Conservation (phyloP, 2,888 invertebrate genomes). For the Campoplex capitator region DNA sequence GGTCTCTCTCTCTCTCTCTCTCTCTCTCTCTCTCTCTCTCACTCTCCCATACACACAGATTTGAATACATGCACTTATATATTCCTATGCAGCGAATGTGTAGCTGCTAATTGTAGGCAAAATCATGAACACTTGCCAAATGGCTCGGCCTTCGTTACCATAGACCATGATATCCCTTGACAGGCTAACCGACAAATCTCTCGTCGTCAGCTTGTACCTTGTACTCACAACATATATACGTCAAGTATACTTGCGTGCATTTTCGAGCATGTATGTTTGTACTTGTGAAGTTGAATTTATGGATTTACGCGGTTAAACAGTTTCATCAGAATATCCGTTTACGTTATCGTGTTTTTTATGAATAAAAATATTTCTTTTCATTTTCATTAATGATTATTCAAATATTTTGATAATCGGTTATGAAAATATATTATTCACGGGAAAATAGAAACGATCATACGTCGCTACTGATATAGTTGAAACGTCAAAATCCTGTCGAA, state of each 20-base stretch:
- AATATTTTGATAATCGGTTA: neutral
- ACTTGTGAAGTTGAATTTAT: neutral
- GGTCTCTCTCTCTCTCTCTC: no score
- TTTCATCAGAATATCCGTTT: neutral
- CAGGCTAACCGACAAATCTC: slow-evolving; percentile 28
- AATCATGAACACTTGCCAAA: slow-evolving; percentile 38
- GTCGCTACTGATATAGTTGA: no score
- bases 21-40: slow-evolving; percentile 4
- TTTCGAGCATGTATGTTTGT: neutral
- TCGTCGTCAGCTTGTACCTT: slow-evolving; percentile 14
- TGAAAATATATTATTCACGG: neutral
- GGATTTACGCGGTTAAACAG: neutral
- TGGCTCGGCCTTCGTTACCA: slow-evolving; percentile 8
- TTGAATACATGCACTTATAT: slow-evolving; percentile 48
- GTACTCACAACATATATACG: neutral
- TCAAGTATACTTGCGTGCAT: slow-evolving; percentile 20
- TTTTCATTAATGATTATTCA: no score
- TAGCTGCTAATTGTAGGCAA: slow-evolving; percentile 57
- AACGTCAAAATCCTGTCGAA: no score
- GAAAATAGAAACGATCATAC: neutral
- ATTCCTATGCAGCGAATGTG: slow-evolving; percentile 32
- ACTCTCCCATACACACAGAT: slow-evolving; percentile 60
- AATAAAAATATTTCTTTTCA: neutral
- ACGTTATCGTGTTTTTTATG: neutral
- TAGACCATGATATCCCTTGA: slow-evolving; percentile 22